These are phyloP conservation scores for Hystrix brachyura DNA, from an alignment of 2,113 vertebrate species.

Conservation along the genomic window DNA sequence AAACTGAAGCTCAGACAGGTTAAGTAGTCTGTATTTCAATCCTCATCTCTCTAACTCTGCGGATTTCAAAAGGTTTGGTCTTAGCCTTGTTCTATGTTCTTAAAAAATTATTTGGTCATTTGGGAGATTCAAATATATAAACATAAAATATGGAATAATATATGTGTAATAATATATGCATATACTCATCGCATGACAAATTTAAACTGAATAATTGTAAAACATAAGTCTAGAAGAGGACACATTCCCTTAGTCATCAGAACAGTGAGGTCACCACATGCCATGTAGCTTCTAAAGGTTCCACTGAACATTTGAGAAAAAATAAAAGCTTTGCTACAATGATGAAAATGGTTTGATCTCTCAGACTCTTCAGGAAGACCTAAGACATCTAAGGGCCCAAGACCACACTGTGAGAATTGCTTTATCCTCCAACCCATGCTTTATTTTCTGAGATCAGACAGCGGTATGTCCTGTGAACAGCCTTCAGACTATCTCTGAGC, in stretches of 20 bases:
- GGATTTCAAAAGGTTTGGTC: neutral
- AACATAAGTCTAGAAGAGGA: neutral
- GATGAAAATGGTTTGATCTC: neutral
- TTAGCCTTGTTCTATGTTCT: neutral
- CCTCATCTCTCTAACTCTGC: neutral
- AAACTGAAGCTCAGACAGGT: neutral
- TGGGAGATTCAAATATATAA: neutral
- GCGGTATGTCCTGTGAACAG: neutral
- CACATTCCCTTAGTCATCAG: neutral
- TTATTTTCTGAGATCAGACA: neutral
- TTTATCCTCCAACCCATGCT: neutral
- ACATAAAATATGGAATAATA: neutral
- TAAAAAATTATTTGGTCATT: neutral
- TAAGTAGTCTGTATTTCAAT: neutral
- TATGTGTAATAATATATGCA: neutral
- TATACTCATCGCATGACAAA: neutral
- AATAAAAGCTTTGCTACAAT: neutral
- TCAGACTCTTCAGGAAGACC: neutral
- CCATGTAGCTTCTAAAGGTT: neutral
- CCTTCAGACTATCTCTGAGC: neutral
- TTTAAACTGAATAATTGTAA: conserved; percentile 15
- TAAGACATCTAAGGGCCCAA: neutral
- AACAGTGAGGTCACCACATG: neutral
- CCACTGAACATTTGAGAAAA: neutral
- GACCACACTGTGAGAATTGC: neutral